These are phyloP conservation scores for Psephotus haematonotus DNA, from an alignment of 2,113 vertebrate genomes.

Conservation along the genomic window DNA sequence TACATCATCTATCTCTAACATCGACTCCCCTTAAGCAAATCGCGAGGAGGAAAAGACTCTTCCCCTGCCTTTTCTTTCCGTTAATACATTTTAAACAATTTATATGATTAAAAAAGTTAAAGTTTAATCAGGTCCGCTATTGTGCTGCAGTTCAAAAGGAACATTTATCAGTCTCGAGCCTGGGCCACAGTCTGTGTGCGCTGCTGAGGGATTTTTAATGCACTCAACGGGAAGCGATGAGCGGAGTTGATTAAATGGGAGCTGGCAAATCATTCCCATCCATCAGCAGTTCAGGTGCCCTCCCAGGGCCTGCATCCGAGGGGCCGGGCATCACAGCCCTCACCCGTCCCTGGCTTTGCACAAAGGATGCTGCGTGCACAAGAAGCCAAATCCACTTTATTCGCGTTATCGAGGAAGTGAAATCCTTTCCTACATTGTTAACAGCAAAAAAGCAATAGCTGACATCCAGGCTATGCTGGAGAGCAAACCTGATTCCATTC, in stretches of 20 bases:
- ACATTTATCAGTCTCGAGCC: not conserved
- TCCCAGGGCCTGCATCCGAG: not conserved
- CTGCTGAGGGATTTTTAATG: constrained; percentile 23
- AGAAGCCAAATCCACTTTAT: not conserved
- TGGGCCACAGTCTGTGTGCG: not conserved
- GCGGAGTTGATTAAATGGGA: constrained; percentile 31
- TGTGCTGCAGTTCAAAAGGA: constrained; percentile 11
- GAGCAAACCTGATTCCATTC: not conserved
- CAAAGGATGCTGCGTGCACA: not conserved
- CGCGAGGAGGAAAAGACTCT: not conserved
- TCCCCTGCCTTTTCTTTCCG: not conserved
- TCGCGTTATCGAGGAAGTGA: accelerated
- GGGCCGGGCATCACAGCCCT: not conserved
- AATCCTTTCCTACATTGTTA: not conserved
- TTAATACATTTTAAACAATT: constrained; percentile 10
- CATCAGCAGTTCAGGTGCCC: not conserved
- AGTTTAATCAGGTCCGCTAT: not conserved
- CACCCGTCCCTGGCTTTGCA: not conserved
- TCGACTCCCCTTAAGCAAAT: not conserved
- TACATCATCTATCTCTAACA: not conserved
- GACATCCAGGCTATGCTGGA: not conserved
- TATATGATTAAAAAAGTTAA: not conserved
- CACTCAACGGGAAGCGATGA: not conserved
- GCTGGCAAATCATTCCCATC: not conserved
- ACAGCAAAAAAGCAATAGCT: not conserved